Evolutionary conservation across 2,113 vertebrate species (phyloP).

Genomic region (Canis aureus): DNA sequence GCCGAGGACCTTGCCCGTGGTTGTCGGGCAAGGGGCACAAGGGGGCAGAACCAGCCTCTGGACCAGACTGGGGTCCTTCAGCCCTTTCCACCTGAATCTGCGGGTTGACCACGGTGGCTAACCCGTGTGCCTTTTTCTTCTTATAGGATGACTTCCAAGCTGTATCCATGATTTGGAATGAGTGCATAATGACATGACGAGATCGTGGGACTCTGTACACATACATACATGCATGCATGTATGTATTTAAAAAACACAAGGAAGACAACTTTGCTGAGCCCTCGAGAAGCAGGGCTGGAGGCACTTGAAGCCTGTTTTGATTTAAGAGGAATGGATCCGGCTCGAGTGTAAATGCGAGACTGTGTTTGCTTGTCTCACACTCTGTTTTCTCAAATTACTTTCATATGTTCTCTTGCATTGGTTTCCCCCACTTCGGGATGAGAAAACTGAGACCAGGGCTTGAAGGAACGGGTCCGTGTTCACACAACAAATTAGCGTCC

Average conservation of each 20-base stretch:
- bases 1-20: not conserved
- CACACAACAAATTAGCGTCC: not conserved
- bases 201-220: not conserved
- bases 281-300: not conserved
- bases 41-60: not conserved
- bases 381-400: slow-evolving; percentile 70
- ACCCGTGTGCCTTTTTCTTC: not conserved
- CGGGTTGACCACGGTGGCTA: not conserved
- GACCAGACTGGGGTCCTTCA: not conserved
- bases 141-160: not conserved
- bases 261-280: not conserved
- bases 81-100: not conserved
- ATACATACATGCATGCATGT: not conserved
- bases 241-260: slow-evolving; percentile 55
- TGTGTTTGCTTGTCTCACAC: slow-evolving; percentile 66
- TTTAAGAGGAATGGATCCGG: slow-evolving; percentile 63
- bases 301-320: slow-evolving; percentile 30
- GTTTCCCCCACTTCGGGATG: slow-evolving; percentile 35
- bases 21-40: not conserved
- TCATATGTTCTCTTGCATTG: slow-evolving; percentile 52
- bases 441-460: slow-evolving; percentile 67
- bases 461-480: not conserved
- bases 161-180: not conserved
- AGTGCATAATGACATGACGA: not conserved
- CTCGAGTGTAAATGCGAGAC: slow-evolving; percentile 48